Percentiles rank a stretch among this genome's conserved stretches.
phyloP scores from a whole-genome alignment of 2,113 vertebrate genomes.

The Antechinus stuartii region DNA sequence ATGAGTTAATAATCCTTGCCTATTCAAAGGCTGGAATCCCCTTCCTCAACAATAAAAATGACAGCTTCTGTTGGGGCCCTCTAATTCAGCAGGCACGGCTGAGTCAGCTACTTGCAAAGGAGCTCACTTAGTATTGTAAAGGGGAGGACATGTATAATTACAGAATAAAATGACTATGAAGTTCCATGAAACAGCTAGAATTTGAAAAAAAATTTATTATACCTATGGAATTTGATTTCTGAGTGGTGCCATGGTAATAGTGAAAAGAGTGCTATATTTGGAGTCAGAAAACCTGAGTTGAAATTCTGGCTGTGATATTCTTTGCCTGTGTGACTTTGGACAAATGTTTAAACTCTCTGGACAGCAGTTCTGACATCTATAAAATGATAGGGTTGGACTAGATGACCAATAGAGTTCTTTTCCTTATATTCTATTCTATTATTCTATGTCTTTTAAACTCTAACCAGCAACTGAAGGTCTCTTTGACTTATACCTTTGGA shows the following conservation, averaged over 20 bases:
- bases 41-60: background rate
- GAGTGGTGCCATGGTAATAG: background rate
- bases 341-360: background rate
- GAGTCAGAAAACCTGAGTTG: background rate
- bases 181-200: background rate
- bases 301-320: background rate
- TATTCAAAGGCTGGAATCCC: background rate
- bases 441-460: background rate
- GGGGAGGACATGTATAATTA: background rate
- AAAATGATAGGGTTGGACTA: background rate
- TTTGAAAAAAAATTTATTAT: background rate
- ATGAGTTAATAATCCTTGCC: background rate
- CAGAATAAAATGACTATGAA: background rate
- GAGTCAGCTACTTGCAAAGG: background rate
- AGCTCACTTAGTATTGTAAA: background rate
- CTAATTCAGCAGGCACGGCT: background rate
- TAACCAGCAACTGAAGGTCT: background rate
- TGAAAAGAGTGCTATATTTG: background rate
- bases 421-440: background rate
- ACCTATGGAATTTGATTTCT: background rate
- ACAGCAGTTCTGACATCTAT: background rate
- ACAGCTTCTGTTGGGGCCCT: background rate
- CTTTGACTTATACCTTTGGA: background rate
- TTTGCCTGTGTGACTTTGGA: background rate
- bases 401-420: background rate